These are phyloP conservation scores for Parasteatoda tepidariorum DNA, from an alignment of 1,140 invertebrate species.

Conservation along the genomic window DNA sequence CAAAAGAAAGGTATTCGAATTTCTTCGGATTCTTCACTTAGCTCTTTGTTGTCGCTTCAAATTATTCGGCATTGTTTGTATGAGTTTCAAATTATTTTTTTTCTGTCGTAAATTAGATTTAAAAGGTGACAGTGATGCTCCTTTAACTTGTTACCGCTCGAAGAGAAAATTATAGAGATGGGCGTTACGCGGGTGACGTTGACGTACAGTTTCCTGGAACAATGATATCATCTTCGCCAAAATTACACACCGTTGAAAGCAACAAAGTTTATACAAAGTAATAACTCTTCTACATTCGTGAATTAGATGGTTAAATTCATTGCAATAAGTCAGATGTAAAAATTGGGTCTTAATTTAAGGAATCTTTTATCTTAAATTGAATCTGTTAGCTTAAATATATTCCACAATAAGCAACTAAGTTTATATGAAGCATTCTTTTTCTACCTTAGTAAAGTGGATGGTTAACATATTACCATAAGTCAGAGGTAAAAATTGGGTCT, in stretches of 20 bases:
- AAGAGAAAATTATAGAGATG: slow-evolving; percentile 44
- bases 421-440: neutral
- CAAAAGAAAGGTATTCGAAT: neutral
- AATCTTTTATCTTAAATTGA: too few species aligned
- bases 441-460: neutral
- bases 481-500: neutral
- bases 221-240: slow-evolving; percentile 27
- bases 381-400: too few species aligned
- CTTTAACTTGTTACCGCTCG: slow-evolving; percentile 13
- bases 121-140: slow-evolving; percentile 34
- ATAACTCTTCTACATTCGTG: neutral
- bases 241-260: neutral
- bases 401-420: too few species aligned
- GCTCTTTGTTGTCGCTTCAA: neutral
- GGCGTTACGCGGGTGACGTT: slow-evolving; percentile 28
- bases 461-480: neutral
- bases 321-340: neutral
- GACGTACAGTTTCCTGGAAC: slow-evolving; percentile 36
- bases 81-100: slow-evolving; percentile 48
- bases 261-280: neutral
- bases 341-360: too few species aligned
- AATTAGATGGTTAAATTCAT: neutral
- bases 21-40: neutral
- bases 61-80: slow-evolving; percentile 22
- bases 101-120: slow-evolving; percentile 50